phyloP scores from a whole-genome alignment of 2,113 vertebrate genomes.

The Dascyllus trimaculatus region DNA sequence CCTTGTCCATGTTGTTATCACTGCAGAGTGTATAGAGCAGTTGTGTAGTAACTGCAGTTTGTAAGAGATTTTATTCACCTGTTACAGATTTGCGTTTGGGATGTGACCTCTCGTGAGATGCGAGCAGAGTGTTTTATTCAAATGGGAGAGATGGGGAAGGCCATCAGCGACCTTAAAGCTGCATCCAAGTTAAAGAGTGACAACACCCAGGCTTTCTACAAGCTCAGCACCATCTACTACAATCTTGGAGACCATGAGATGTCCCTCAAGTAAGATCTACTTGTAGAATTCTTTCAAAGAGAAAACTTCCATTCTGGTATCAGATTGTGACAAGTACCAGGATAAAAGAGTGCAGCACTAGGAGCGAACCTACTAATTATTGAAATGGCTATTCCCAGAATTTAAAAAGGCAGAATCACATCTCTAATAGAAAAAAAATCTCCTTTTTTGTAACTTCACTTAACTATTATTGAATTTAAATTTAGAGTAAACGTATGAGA shows the following conservation, averaged over 20 bases:
- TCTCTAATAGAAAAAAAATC: too few relatives aligned
- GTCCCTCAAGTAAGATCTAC: constrained; percentile 91
- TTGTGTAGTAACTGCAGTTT: neutral
- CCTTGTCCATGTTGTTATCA: neutral
- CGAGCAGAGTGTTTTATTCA: constrained; percentile 95
- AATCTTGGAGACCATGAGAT: constrained; percentile 95
- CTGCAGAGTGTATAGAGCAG: neutral
- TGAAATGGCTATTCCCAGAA: too few relatives aligned
- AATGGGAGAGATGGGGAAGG: constrained; percentile 94
- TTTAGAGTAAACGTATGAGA: too few relatives aligned
- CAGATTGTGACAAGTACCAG: too few relatives aligned
- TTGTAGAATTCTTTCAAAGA: neutral
- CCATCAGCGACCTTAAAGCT: constrained; percentile 96
- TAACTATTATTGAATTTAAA: too few relatives aligned
- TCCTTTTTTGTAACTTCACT: too few relatives aligned
- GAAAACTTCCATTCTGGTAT: neutral
- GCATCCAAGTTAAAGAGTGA: constrained; percentile 95
- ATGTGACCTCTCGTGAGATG: constrained; percentile 92
- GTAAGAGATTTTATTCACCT: constrained; percentile 36
- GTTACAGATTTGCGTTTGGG: constrained; percentile 95
- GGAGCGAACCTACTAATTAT: too few relatives aligned
- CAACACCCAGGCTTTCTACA: constrained; percentile 96
- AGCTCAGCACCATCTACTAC: constrained; percentile 96
- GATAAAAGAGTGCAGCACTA: too few relatives aligned
- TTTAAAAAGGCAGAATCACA: too few relatives aligned